phyloP scores from a whole-genome alignment of 1,140 invertebrate genomes.

The Eupristina koningsbergeri region DNA sequence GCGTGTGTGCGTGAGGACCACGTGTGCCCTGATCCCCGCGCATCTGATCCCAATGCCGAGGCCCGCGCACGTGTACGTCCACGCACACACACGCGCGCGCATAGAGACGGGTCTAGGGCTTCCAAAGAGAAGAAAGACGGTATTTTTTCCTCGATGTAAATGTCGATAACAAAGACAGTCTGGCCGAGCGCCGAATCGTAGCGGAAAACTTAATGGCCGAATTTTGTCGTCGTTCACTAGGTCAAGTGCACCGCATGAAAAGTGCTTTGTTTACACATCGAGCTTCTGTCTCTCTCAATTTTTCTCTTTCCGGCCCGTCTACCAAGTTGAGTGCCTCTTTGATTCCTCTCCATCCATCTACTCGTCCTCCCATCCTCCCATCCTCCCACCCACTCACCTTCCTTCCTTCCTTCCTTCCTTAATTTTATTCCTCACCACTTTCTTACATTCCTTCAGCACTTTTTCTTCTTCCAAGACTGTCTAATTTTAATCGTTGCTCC shows the following conservation, averaged over 20 bases:
- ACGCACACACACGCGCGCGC: too few relatives aligned
- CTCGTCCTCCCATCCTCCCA: too few relatives aligned
- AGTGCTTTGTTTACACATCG: not conserved
- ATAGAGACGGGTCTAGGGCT: not conserved
- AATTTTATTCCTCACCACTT: too few relatives aligned
- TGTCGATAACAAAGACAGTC: not conserved
- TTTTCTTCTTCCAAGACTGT: too few relatives aligned
- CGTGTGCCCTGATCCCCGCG: not conserved
- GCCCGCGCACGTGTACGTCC: not conserved
- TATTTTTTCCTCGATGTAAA: not conserved
- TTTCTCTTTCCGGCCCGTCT: too few relatives aligned
- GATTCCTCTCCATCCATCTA: too few relatives aligned
- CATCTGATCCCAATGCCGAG: not conserved
- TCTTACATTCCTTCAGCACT: too few relatives aligned
- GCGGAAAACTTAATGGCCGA: not conserved
- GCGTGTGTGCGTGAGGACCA: not conserved
- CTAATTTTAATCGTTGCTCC: too few relatives aligned
- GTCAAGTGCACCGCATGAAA: not conserved
- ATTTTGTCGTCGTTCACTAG: not conserved
- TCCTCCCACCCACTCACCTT: too few relatives aligned
- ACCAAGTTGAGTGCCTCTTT: too few relatives aligned
- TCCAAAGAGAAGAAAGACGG: not conserved
- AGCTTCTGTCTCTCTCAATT: not conserved
- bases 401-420: too few relatives aligned
- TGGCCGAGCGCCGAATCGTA: not conserved